A percentile compares a stretch with the other conserved stretches of the same genome.
Evolutionary conservation across 2,113 vertebrate genomes (phyloP).

Genomic region (Papio anubis): DNA sequence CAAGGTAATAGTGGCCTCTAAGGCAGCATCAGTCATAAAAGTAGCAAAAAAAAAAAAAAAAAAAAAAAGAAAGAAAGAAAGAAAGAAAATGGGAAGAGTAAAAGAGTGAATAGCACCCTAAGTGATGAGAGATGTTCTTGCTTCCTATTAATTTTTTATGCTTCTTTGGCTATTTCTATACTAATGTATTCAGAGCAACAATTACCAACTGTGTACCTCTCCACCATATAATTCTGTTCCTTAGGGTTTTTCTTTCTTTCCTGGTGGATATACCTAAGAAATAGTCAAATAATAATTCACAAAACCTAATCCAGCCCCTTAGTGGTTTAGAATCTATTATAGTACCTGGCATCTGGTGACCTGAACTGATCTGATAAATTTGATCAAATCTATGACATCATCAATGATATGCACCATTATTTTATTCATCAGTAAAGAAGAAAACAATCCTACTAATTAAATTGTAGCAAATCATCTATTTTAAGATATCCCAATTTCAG

Average conservation of each 20-base stretch:
- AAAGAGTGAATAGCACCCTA: neutral
- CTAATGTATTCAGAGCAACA: neutral
- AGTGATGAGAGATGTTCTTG: neutral
- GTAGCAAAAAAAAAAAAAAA: neutral
- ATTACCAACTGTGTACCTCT: neutral
- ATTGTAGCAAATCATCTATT: neutral
- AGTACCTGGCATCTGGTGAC: neutral
- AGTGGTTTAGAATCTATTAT: neutral
- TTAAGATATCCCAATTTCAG: neutral
- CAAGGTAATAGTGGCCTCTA: neutral
- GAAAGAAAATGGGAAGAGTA: neutral
- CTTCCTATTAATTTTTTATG: neutral
- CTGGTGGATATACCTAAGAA: neutral
- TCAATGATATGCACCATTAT: neutral
- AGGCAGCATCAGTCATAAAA: neutral
- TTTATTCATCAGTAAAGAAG: neutral
- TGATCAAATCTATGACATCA: neutral
- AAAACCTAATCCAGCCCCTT: neutral
- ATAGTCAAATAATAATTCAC: neutral
- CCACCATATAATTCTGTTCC: neutral
- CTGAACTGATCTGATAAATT: neutral
- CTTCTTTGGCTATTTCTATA: neutral
- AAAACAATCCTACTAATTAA: neutral
- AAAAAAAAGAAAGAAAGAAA: neutral
- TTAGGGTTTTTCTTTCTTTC: neutral